Conservation (phyloP, 2,113 vertebrate genomes). For the Hiodon tergisus region DNA sequence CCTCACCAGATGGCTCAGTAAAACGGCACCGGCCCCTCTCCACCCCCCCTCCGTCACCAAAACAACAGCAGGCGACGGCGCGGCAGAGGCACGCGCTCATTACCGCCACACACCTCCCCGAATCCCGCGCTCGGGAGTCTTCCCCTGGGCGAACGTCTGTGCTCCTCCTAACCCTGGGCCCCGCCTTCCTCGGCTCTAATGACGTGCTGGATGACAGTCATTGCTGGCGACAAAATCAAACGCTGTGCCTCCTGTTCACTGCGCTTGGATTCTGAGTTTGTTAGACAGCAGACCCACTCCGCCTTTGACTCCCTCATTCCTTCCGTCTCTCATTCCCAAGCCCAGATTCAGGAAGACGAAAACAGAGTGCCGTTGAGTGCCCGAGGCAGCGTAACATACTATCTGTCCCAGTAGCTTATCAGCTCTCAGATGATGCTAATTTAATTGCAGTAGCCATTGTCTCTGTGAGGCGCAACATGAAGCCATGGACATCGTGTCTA, state of each 20-base stretch:
- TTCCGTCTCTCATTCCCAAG: not conserved
- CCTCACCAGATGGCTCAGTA: no score
- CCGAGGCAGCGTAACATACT: constrained; percentile 1
- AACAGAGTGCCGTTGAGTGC: constrained; percentile 4
- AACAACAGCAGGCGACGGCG: no score
- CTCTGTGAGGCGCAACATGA: not conserved
- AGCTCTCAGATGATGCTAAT: not conserved
- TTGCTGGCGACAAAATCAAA: not conserved
- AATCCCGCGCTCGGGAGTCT: no score
- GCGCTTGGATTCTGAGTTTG: not conserved
- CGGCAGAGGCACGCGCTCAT: no score
- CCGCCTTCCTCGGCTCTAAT: not conserved
- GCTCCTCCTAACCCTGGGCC: not conserved
- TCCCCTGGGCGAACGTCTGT: no score
- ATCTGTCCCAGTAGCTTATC: not conserved
- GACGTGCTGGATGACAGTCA: constrained; percentile 4
- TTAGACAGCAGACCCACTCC: not conserved
- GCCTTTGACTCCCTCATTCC: not conserved
- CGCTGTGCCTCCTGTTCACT: not conserved
- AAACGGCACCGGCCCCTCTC: no score
- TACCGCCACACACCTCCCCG: no score
- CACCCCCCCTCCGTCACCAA: no score
- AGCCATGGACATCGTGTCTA: not conserved
- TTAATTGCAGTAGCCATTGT: not conserved
- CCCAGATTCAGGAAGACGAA: not conserved